Conservation (phyloP, 2,113 vertebrate species). For the Lipotes vexillifer region DNA sequence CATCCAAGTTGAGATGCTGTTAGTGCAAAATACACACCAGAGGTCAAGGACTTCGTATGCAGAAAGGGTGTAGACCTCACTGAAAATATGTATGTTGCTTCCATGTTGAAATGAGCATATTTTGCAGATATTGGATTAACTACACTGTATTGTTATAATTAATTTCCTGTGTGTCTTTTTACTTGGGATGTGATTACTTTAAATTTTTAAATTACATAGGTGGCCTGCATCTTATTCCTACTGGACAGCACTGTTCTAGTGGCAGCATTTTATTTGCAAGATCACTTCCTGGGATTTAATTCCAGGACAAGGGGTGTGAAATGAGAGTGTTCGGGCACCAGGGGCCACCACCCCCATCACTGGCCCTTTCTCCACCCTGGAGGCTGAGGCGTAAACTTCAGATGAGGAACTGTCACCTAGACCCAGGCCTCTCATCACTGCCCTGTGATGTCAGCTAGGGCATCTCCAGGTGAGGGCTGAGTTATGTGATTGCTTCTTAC, state of each 20-base stretch:
- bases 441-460: too few relatives aligned
- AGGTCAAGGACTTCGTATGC: background rate
- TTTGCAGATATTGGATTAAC: background rate
- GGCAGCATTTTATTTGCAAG: background rate
- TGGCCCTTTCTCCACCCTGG: background rate
- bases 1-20: background rate
- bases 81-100: background rate
- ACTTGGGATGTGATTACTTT: background rate
- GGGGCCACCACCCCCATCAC: background rate
- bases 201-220: background rate
- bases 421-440: too few relatives aligned
- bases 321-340: too few relatives aligned
- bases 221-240: background rate
- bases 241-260: background rate
- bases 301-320: background rate
- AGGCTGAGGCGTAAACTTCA: background rate
- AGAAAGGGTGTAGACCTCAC: background rate
- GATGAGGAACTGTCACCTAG: background rate
- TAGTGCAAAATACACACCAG: background rate
- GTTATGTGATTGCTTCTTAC: background rate
- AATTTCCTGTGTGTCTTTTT: background rate
- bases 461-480: background rate
- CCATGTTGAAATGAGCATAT: background rate
- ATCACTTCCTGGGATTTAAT: background rate
- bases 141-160: background rate